phyloP scores from a whole-genome alignment of 2,797 vertebrate species.

The Crocidura indochinensis region DNA sequence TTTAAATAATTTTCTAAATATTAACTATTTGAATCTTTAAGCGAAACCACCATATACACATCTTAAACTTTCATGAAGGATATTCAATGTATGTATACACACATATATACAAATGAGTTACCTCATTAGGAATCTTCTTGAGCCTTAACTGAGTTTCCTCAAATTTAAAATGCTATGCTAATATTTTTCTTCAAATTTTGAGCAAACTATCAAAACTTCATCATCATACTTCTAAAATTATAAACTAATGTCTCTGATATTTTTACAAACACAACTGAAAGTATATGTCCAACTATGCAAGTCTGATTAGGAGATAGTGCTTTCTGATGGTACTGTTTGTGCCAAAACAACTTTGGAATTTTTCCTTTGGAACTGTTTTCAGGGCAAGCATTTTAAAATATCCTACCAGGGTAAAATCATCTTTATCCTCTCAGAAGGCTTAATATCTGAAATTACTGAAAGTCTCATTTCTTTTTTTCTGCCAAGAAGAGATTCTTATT shows the following conservation, averaged over 20 bases:
- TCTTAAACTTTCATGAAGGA: slow-evolving; percentile 12
- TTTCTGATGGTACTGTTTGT: background rate
- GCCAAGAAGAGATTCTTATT: slow-evolving; percentile 72
- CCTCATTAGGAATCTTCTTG: background rate
- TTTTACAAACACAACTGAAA: slow-evolving; percentile 38
- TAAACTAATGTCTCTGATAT: slow-evolving; percentile 30
- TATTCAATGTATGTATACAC: background rate
- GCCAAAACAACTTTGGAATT: slow-evolving; percentile 50
- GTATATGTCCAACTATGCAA: background rate
- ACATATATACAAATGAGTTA: background rate
- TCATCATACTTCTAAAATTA: slow-evolving; percentile 53
- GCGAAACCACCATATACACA: slow-evolving; percentile 6
- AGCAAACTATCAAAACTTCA: background rate
- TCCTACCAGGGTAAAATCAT: slow-evolving; percentile 40
- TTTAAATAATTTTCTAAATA: slow-evolving; percentile 33
- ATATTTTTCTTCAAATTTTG: slow-evolving; percentile 47
- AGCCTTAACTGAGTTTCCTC: background rate
- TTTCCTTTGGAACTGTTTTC: slow-evolving; percentile 64
- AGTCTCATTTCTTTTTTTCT: slow-evolving; percentile 63
- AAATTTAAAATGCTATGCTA: slow-evolving; percentile 19
- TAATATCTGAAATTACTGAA: slow-evolving; percentile 74
- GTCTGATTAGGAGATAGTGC: background rate
- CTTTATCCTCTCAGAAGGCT: slow-evolving; percentile 54
- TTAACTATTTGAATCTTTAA: slow-evolving; percentile 45
- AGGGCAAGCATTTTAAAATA: slow-evolving; percentile 65